Evolutionary conservation across 2,113 vertebrate genomes (phyloP), one percentile per base, ranked within the genome.

Genomic region (Rhinolophus ferrumequinum): DNA sequence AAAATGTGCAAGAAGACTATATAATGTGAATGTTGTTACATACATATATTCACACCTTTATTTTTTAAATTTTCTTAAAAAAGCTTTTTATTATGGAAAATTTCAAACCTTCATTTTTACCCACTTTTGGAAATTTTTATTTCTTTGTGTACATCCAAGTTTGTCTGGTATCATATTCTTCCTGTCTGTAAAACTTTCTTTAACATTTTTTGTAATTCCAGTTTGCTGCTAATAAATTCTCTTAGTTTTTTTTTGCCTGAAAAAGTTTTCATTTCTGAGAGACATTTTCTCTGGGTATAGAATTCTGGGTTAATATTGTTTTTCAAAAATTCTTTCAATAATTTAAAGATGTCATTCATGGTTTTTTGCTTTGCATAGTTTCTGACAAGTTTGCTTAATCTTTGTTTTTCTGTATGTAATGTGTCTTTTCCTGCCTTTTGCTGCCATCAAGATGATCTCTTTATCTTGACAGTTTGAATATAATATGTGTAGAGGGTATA

Each of bases 181-280:
- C 80, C 13, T 47, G 8, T 14, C 62, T 93, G 56, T 94, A 90
- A 75, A 94, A 47, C 47, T 92, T 84, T 16, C 35, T 80, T 80
- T 62, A 79, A 47, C 56, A 84, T 84, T 91, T 62, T 73, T 88
- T n/a, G 11, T 85, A 75, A 47, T 75, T 90, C 38, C 52, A 16
- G 30, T 90, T 73, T 70, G 33, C 21, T 87, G 24, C 22, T 90
- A 73, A 64, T 92, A 88, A 62, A 86, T 66, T 86, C 44, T 94
- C 56, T 81, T 30, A 38, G 44, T 33, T 75, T 89, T 89, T 12
- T 28, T 77, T 75, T 82, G 54, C 88, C 80, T 94, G 76, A 62
- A 76, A 83, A 92, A 12, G 22, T 92, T 24, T 89, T 80, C 28
- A 56, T 79, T 90, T 95, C 69, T 77, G 50, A 83, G 60, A 93